Evolutionary conservation across 2,113 vertebrate genomes (phyloP).

Genomic region (Amphilophus citrinellus): DNA sequence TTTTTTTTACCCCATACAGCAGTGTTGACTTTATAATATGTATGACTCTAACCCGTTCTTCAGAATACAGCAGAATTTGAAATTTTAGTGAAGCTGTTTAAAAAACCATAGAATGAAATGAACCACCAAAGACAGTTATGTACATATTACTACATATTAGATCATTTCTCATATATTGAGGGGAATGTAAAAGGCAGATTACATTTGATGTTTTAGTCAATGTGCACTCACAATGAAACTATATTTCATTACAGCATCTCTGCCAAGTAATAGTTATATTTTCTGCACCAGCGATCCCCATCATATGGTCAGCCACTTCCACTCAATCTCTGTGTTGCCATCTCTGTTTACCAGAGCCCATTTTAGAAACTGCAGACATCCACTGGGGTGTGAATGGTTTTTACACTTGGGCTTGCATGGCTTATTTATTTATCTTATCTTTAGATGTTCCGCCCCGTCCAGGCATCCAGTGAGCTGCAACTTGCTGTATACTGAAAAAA

Average conservation of each 20-base stretch:
- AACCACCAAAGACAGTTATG: background rate
- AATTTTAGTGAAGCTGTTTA: background rate
- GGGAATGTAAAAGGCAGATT: background rate
- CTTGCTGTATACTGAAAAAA: conserved; percentile 21
- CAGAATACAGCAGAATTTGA: background rate
- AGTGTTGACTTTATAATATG: background rate
- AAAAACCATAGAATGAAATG: background rate
- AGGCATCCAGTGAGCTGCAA: conserved; percentile 33
- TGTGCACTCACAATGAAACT: conserved; percentile 43
- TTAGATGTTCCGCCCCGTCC: conserved; percentile 52
- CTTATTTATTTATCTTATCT: conserved; percentile 69
- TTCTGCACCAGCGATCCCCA: conserved; percentile 66
- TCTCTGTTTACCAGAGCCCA: conserved; percentile 36
- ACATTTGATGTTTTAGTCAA: conserved; percentile 30
- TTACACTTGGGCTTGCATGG: conserved; percentile 20
- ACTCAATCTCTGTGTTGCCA: conserved; percentile 20
- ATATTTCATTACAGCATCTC: conserved; percentile 59
- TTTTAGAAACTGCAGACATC: conserved; percentile 51
- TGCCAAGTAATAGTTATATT: conserved; percentile 64
- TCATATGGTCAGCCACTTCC: conserved; percentile 49
- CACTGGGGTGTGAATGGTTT: conserved; percentile 50
- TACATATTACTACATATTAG: background rate
- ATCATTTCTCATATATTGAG: background rate
- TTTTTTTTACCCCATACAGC: background rate
- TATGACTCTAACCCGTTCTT: background rate